Evolutionary conservation across 2,888 invertebrate species (phyloP), one percentile per base, ranked within the genome.

Genomic region (Tethea ocularis): DNA sequence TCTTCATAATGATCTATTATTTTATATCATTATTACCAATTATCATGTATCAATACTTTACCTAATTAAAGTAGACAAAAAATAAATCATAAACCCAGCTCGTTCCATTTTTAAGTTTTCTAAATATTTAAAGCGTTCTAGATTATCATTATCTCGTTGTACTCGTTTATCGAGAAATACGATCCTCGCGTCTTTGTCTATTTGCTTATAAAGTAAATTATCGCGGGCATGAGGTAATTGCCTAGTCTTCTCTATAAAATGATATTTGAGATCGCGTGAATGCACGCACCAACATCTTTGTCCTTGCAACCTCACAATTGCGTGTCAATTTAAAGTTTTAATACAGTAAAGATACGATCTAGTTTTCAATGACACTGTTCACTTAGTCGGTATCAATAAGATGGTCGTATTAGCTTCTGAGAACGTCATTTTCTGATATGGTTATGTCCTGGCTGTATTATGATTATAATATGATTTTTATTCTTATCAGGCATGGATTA

Each of bases 171-270:
- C 54, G n/a, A 33, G 33, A 33, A 54, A 54, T 54, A 33, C 33
- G 29, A 54, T 33, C 29, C 38, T 33, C 56, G 54, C 54, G 54
- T 36, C 51, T 33, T 56, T 52, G 56, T 62, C 26, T 53, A 33
- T 58, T 57, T 51, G 51, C 53, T 58, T 53, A 60, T 60, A 60
- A 59, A 54, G 51, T 58, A 58, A 61, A 63, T 61, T 67, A 68
- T 66, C 62, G 58, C 59, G 59, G 54, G 57, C 36, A 20, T 53
- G 58, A 58, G 41, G 63, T 68, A 68, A 69, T 71, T 64, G 67
- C 62, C 63, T 59, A 62, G 62, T 66, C 59, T 63, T 63, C 62
- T 64, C 68, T 70, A 70, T 73, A 68, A 70, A 69, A 66, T 67
- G 69, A 70, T 63, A 68, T 62, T 62, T 58, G 62, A 62, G 61